Percentiles rank a stretch among this genome's conserved stretches.
Conservation (phyloP, 2,113 vertebrate genomes). For the Rissa tridactyla region DNA sequence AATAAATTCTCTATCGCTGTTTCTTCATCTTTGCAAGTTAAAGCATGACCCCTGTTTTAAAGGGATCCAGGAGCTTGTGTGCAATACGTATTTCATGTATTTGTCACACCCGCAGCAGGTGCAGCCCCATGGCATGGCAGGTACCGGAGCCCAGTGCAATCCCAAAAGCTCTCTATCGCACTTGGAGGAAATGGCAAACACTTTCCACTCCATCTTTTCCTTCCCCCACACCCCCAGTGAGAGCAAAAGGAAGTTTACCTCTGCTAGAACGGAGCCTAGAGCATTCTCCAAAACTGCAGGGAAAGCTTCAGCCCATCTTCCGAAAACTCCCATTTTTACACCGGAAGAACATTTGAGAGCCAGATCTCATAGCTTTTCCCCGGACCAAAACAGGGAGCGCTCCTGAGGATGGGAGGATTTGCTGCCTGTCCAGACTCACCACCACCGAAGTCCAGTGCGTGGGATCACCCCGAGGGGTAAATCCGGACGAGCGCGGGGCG, state of each 20-base stretch:
- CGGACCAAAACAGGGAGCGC: neutral
- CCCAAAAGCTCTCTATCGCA: neutral
- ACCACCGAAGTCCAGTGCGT: neutral
- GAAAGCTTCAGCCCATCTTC: neutral
- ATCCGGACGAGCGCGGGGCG: neutral
- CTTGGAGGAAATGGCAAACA: neutral
- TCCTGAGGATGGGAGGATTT: neutral
- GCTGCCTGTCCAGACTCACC: neutral
- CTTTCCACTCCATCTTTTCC: neutral
- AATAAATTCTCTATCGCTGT: neutral
- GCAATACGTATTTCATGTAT: neutral
- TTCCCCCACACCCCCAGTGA: neutral
- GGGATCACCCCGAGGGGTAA: neutral
- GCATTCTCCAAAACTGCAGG: neutral
- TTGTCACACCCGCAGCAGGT: neutral
- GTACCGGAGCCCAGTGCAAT: neutral
- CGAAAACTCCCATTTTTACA: neutral
- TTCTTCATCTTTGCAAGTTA: neutral
- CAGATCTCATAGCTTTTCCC: neutral
- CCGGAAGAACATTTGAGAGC: neutral
- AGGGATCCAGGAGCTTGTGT: neutral
- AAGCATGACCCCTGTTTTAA: neutral
- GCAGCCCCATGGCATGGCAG: neutral
- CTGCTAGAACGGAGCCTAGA: neutral
- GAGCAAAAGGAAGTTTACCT: neutral